Conservation (phyloP, 2,113 vertebrate species). For the Balaeniceps rex region DNA sequence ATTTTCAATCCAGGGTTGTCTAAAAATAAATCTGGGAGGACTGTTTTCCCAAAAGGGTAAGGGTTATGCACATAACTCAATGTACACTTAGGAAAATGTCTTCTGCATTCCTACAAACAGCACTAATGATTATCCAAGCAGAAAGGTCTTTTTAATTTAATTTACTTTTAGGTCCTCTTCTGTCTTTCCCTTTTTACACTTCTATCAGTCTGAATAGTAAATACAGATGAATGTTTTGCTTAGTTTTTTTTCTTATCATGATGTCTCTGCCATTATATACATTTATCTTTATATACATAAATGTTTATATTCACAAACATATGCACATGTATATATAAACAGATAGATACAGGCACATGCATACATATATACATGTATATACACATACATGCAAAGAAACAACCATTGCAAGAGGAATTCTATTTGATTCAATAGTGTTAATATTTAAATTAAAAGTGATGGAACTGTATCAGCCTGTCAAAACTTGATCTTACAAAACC, state of each 20-base stretch:
- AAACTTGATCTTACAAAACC: background rate
- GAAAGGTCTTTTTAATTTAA: background rate
- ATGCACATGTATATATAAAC: background rate
- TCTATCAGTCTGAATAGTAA: background rate
- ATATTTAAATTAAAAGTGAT: background rate
- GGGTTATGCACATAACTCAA: background rate
- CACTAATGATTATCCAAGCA: background rate
- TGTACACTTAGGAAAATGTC: background rate
- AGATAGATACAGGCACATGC: background rate
- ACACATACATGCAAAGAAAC: background rate
- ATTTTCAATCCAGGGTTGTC: background rate
- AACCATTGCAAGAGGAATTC: background rate
- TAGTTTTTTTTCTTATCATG: background rate
- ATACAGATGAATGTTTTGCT: background rate
- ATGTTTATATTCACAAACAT: background rate
- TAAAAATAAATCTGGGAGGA: slow-evolving; percentile 16
- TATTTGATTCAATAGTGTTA: background rate
- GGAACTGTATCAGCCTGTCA: background rate
- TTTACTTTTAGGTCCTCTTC: background rate
- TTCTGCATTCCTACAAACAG: background rate
- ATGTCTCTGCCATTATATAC: background rate
- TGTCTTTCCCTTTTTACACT: background rate
- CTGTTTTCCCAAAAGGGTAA: background rate
- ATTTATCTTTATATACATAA: background rate
- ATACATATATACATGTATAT: background rate